phyloP scores from a whole-genome alignment of 2,113 vertebrate genomes.

The Vireo altiloquus region DNA sequence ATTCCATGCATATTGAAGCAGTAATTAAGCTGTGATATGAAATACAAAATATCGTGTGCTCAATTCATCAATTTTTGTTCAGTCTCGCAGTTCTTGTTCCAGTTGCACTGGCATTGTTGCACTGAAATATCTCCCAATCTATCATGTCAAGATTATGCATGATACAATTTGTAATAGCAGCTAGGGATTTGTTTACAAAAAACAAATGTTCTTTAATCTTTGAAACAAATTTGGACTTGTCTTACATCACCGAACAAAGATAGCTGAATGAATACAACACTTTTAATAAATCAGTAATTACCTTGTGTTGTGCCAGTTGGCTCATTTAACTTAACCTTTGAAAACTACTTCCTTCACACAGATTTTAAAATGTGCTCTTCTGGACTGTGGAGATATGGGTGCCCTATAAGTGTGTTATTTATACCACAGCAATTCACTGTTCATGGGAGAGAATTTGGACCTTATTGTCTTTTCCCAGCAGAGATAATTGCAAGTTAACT shows the following conservation, averaged over 20 bases:
- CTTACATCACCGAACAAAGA: conserved; percentile 27
- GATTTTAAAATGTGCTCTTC: neutral
- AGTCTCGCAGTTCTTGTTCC: neutral
- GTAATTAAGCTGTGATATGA: conserved; percentile 34
- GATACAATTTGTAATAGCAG: conserved; percentile 31
- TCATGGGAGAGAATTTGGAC: neutral
- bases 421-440: neutral
- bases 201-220: conserved; percentile 38
- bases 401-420: neutral
- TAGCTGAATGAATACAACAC: neutral
- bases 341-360: neutral
- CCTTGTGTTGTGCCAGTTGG: neutral
- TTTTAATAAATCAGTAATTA: conserved; percentile 42
- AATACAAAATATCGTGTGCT: neutral
- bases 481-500: neutral
- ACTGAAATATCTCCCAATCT: conserved; percentile 49
- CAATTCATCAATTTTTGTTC: conserved; percentile 35
- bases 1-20: conserved; percentile 3
- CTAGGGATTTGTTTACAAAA: conserved; percentile 35
- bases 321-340: conserved; percentile 28
- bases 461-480: neutral
- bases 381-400: neutral
- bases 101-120: conserved; percentile 6
- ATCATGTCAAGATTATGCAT: conserved; percentile 57
- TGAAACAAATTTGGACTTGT: conserved; percentile 31